Evolutionary conservation across 2,797 vertebrate species (phyloP), one percentile per base, ranked within the genome.

Genomic region (Molossus molossus): DNA sequence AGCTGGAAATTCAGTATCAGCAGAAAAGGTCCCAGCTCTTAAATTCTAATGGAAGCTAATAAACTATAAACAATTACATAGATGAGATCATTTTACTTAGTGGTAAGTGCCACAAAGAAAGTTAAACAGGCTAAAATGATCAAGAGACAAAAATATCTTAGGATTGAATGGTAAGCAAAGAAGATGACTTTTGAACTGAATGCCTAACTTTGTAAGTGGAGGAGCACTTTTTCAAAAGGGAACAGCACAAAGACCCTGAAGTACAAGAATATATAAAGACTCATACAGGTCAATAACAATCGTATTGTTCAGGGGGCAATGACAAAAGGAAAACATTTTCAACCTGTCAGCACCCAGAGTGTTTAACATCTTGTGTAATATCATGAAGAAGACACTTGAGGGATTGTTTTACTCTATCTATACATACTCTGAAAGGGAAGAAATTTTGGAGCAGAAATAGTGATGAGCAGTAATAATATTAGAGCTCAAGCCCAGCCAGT

Each of bases 141-240:
- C 5, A 21, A 86, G 13, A 69, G 29, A 55, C n/a, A 94, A 79
- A 29, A 94, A 2, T 57, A 73, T 58, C 29, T 93, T 89, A 82
- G 75, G 12, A 57, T 48, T 91, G 5, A 0, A 45, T 81, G 48
- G 1, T 81, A 14, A 94, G 37, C 1, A 62, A 77, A 83, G n/a
- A 33, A 53, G 23, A 23, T 82, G 20, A 72, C 10, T 3, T 77
- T 69, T 50, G 18, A 57, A 89, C 40, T 89, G 25, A 18, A 17
- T 18, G 29, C 12, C 67, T 29, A 48, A 50, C 23, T 45, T 55
- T 45, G 21, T 29, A 58, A 82, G 62, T 18, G 9, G 23, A 17
- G 3, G 17, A 11, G 10, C 23, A 0, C 3, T 13, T 81, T 91
- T 55, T 72, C 12, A 73, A 87, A 75, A 83, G 55, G 23, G 8